Evolutionary conservation across 2,113 vertebrate genomes (phyloP).

Genomic region (Bothrops jararaca): DNA sequence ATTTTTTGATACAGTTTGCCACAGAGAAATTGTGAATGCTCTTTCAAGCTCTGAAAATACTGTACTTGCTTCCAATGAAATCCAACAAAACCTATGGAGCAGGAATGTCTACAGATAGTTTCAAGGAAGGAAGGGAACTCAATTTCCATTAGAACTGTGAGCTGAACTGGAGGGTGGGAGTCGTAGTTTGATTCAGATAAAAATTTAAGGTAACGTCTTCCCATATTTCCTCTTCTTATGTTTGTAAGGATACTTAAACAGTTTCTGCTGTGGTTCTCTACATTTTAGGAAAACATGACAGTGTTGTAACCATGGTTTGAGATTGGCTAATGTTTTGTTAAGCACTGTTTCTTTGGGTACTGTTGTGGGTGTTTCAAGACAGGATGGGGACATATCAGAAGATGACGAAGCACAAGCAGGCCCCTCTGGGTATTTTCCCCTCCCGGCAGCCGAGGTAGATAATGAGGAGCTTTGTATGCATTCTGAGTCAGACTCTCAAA

Average conservation of each 20-base stretch:
- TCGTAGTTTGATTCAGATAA: background rate
- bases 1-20: conserved; percentile 49
- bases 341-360: background rate
- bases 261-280: background rate
- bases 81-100: conserved; percentile 45
- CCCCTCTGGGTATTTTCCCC: too few relatives aligned
- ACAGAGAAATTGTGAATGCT: conserved; percentile 53
- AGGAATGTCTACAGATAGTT: conserved; percentile 22
- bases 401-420: too few relatives aligned
- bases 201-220: background rate
- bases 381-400: too few relatives aligned
- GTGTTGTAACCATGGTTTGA: background rate
- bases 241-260: background rate
- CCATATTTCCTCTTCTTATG: background rate
- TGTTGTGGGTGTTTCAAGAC: too few relatives aligned
- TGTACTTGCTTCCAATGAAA: conserved; percentile 33
- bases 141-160: conserved; percentile 15
- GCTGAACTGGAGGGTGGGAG: background rate
- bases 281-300: background rate
- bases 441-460: too few relatives aligned
- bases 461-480: too few relatives aligned
- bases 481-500: too few relatives aligned
- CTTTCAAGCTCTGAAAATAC: conserved; percentile 43
- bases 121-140: conserved; percentile 32
- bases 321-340: background rate